These are phyloP conservation scores for Kobus ellipsiprymnus DNA, from an alignment of 2,113 vertebrate genomes.

Conservation along the genomic window DNA sequence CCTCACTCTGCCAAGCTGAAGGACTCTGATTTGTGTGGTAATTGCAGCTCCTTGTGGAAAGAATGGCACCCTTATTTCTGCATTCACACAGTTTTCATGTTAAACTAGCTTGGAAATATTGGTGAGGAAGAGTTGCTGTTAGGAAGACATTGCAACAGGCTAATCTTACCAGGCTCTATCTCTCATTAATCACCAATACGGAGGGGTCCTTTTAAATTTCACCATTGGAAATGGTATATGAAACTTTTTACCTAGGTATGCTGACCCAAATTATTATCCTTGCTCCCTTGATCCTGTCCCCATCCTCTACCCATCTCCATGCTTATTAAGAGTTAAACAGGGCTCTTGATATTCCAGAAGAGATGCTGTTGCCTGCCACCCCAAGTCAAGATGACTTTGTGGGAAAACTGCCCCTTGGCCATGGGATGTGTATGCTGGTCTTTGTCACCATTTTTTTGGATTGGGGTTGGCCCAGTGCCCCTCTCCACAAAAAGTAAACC, in stretches of 20 bases:
- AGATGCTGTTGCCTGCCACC: neutral
- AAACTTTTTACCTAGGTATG: neutral
- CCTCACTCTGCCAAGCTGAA: slow-evolving; percentile 26
- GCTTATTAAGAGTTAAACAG: neutral
- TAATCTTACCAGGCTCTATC: neutral
- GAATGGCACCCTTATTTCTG: neutral
- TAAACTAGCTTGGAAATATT: slow-evolving; percentile 35
- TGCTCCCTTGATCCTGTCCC: neutral
- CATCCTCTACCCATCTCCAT: neutral
- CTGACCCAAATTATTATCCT: slow-evolving; percentile 36
- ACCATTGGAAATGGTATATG: slow-evolving; percentile 26
- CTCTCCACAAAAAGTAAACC: neutral
- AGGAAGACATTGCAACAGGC: neutral
- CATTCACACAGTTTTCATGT: neutral
- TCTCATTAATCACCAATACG: slow-evolving; percentile 3
- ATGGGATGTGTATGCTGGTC: neutral
- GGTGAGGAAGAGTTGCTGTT: slow-evolving; percentile 11
- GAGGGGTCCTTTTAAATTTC: slow-evolving; percentile 20
- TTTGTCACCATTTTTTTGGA: slow-evolving; percentile 37
- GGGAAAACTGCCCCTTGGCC: neutral
- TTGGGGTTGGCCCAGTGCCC: neutral
- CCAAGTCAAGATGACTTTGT: slow-evolving; percentile 15
- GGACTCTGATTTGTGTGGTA: slow-evolving; percentile 3
- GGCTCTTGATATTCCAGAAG: slow-evolving; percentile 37
- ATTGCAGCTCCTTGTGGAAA: slow-evolving; percentile 21